Evolutionary conservation across 1,140 invertebrate species (phyloP), one percentile per base, ranked within the genome.

Genomic region (Bombus consobrinus): DNA sequence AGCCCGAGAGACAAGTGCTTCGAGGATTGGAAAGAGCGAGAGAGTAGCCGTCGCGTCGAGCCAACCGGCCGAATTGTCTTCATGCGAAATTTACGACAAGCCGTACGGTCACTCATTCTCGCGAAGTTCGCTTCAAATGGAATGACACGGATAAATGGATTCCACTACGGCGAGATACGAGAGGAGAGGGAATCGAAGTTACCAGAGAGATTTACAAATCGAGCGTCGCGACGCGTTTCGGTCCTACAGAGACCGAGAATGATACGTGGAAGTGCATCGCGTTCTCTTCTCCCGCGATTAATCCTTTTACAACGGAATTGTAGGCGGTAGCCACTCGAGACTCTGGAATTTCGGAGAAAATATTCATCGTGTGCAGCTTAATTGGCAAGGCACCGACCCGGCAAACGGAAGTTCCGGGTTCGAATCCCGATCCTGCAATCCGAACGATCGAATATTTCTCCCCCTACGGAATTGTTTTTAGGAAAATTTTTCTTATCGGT

Each of bases 71-170:
- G 66, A n/a, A 80, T 79, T 84, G 77, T 85, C 77, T 85, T 80
- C 77, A 80, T 80, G 76, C 68, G 57, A 80, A 80, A 85, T 85
- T 85, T 85, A 77, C 83, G 77, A 80, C 83, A 69, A n/a, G 25
- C 68, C 34, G 53, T 53, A 18, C 53, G 32, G 39, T 73, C 68
- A 32, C 41, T 72, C 53, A 13, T 43, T 62, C 66, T 6, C n/a
- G 64, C 6, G n/a, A 37, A 39, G 25, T 66, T 64, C 59, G 34
- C 59, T 28, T 43, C 59, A 68, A 22, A 76, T 53, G 72, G 59
- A 68, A 76, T 8, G 43, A 47, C 73, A 69, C 74, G 28, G 81
- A 83, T 57, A 83, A 83, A 83, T 69, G 62, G 73, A 83, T 83
- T 57, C 43, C 81, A 39, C 47, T 12, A 13, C 15, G 28, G 32